Evolutionary conservation across 2,888 invertebrate species (phyloP), one percentile per base, ranked within the genome.

Genomic region (Metalampra italica): DNA sequence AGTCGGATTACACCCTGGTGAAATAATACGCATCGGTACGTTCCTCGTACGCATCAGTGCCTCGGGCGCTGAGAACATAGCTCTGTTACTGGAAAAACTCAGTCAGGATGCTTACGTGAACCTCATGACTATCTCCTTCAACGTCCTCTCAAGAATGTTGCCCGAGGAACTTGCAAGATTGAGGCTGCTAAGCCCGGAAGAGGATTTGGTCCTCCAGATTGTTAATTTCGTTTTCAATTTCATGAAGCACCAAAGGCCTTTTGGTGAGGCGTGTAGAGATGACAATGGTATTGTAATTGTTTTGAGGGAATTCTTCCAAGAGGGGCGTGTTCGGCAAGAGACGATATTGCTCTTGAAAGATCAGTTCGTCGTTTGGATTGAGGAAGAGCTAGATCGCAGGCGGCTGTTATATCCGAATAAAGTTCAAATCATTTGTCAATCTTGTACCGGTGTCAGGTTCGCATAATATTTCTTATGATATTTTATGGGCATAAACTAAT

Each of bases 211-310:
- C 9, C 74, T 78, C 0, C 84, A 86, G 65, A 68, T 87, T 1
- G 86, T 90, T 0, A 71, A 79, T 12, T 89, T 86, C 48, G 82
- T 89, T 1, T 87, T 86, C 39, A 78, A 85, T 46, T 89, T 83
- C 46, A 66, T 90, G 71, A 85, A 82, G 58, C 78, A 77, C 4
- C 29, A 80, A 29, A 71, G 83, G 47, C 87, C 87, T 3, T 54
- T 89, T 0, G 88, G 88, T 0, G 80, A 83, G 3, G 51, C 75
- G 0, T 67, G 70, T 49, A 52, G 60, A 0, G 68, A 79, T 0
- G 89, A 90, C 47, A 81, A 81, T 32, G 75, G 79, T 2, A 82
- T 89, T n/a, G 49, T 76, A 0, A 62, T 79, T 11, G 71, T 86
- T 1, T 50, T 90, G 8, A 82, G 76, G 52, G 82, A 86, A 52